Conservation (phyloP, 2,113 vertebrate genomes). For the Oncorhynchus kisutch region DNA sequence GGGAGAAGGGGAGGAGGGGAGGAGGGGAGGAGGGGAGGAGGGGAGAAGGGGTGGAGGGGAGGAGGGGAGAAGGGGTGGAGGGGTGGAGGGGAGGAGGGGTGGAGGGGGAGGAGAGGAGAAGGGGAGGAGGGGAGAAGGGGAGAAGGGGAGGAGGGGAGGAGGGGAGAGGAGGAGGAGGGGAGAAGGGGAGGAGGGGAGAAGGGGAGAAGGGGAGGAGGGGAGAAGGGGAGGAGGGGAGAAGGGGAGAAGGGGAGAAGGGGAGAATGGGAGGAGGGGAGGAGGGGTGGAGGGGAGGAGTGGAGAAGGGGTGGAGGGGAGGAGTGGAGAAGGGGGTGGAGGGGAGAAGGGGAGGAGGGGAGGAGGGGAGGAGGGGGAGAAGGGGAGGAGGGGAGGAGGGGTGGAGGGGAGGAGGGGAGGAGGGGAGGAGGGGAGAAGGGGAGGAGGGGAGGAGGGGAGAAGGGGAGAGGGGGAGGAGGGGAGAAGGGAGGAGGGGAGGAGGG, state of each 20-base stretch:
- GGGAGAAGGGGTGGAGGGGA: too few species aligned
- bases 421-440: too few species aligned
- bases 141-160: background rate
- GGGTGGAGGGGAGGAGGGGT: background rate
- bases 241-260: background rate
- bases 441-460: constrained; percentile 22
- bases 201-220: too few species aligned
- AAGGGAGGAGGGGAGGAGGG: constrained; percentile 7
- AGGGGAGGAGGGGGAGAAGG: constrained; percentile 6
- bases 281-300: constrained; percentile 4
- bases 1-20: background rate
- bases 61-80: constrained; percentile 18
- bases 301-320: background rate
- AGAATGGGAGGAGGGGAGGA: constrained; percentile 1
- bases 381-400: background rate
- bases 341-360: background rate
- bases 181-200: background rate
- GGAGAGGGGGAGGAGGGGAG: background rate
- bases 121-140: constrained; percentile 7
- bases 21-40: background rate
- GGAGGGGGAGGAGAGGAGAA: constrained; percentile 4
- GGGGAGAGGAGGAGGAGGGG: background rate
- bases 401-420: background rate
- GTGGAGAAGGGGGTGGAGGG: background rate
- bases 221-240: constrained; percentile 18